Base-by-base conservation (phyloP, 2,888 invertebrate genomes). In the Volucella bombylans region DNA sequence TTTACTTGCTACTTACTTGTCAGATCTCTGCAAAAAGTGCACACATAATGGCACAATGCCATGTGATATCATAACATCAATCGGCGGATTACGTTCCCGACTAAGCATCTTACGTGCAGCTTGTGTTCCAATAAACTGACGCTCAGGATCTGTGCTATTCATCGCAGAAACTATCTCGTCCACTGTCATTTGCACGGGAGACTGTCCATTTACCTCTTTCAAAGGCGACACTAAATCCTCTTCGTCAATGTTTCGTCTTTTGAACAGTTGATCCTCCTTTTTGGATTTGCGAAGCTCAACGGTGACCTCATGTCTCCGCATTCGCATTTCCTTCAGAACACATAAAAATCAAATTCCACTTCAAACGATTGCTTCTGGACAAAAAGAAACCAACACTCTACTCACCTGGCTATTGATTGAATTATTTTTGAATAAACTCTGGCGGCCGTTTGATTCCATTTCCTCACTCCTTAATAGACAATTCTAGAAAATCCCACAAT, bases 221-320 rank as follows among this genome's bases (percentile, higher is more conserved):
- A 93, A 89, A 0, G 93, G 93, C 1, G 93, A 93, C 38, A 91
- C 91, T 12, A 90, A 90, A 11, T 93, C 92, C 6, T 93, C 93
- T 0, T 94, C 94, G 55, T 93, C 93, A 87, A 98, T 94, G 88
- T 98, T 98, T 73, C 99, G 93, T 18, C 97, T 93, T 91, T 99
- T 99, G 71, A 96, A 94, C 49, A 99, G 92, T 90, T 98, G 98
- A 88, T 99, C 98, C 91, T 99, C 98, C 87, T 98, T 96, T 74
- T 96, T 96, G 15, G 97, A 96, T 92, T 99, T 99, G 14, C 99
- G 94, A 43, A 99, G 93, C 87, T 98, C 97, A 2, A 99, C 95
- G 2, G 96, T 96, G 59, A 96, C 95, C 91, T 98, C 98, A 80
- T 95, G 96, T 73, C 99, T 94, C 87, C 98, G 95, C 86, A 97